A percentile compares a stretch with the other conserved stretches of the same genome.
Evolutionary conservation across 2,888 invertebrate genomes (phyloP).

Genomic region (Drosophila pseudotakahashii): DNA sequence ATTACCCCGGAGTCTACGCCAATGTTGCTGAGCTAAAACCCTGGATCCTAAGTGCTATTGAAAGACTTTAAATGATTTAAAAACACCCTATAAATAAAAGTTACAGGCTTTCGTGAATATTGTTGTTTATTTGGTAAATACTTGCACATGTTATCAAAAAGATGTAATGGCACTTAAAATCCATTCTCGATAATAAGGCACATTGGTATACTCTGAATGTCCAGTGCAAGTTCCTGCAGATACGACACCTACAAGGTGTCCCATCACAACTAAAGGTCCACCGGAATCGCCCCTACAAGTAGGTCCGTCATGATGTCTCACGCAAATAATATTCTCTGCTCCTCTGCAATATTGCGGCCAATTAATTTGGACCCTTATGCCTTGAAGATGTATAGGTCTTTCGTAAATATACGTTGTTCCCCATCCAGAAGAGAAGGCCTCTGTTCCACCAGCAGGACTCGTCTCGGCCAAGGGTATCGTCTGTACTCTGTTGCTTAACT

Average conservation of each 20-base stretch:
- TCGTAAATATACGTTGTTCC: too few relatives aligned
- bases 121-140: not conserved
- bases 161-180: not conserved
- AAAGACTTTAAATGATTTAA: not conserved
- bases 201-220: not conserved
- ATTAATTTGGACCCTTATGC: too few relatives aligned
- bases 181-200: not conserved
- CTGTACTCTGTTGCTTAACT: too few relatives aligned
- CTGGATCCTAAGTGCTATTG: conserved; percentile 40
- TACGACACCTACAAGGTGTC: not conserved
- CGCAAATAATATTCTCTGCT: too few relatives aligned
- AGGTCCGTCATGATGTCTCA: not conserved
- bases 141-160: not conserved
- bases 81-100: too few relatives aligned
- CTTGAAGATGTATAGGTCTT: too few relatives aligned
- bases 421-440: too few relatives aligned
- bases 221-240: not conserved
- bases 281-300: not conserved
- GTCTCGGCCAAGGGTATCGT: too few relatives aligned
- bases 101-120: not conserved
- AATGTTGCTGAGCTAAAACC: conserved; percentile 21
- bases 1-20: conserved; percentile 34
- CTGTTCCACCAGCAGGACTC: too few relatives aligned
- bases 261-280: not conserved
- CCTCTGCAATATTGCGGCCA: too few relatives aligned